Evolutionary conservation across 2,797 vertebrate species (phyloP).

Genomic region (Acrossocheilus wenchowensis): DNA sequence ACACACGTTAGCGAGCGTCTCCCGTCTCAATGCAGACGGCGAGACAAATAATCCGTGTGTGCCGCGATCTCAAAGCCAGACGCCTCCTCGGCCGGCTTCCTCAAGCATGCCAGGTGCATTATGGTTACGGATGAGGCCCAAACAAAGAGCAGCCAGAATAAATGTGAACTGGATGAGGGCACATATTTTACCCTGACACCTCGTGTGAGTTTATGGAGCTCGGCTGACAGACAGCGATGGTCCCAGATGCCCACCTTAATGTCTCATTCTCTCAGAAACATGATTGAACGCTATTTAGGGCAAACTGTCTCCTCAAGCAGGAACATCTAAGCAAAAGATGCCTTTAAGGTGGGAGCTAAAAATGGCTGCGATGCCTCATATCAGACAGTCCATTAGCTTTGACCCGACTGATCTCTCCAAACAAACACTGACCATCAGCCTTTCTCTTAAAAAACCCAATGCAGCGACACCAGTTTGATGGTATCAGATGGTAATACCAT

Average conservation of each 20-base stretch:
- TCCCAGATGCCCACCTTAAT: conserved; percentile 70
- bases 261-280: conserved; percentile 63
- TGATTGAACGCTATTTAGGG: conserved; percentile 51
- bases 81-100: conserved; percentile 47
- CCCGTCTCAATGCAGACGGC: conserved; percentile 21
- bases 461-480: not conserved
- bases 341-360: conserved; percentile 54
- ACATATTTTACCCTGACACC: conserved; percentile 67
- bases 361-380: conserved; percentile 65
- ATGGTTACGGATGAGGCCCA: conserved; percentile 75
- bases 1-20: conserved; percentile 46
- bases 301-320: conserved; percentile 61
- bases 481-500: not conserved
- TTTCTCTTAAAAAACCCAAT: not conserved
- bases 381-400: conserved; percentile 50
- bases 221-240: conserved; percentile 71
- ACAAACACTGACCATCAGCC: not conserved
- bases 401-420: not conserved
- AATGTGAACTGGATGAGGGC: conserved; percentile 70
- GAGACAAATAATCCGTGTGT: conserved; percentile 55
- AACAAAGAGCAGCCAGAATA: conserved; percentile 72
- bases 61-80: conserved; percentile 37
- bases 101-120: conserved; percentile 73
- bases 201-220: conserved; percentile 70
- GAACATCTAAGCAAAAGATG: conserved; percentile 65